Evolutionary conservation across 2,113 vertebrate species (phyloP).

Genomic region (Ahaetulla prasina): DNA sequence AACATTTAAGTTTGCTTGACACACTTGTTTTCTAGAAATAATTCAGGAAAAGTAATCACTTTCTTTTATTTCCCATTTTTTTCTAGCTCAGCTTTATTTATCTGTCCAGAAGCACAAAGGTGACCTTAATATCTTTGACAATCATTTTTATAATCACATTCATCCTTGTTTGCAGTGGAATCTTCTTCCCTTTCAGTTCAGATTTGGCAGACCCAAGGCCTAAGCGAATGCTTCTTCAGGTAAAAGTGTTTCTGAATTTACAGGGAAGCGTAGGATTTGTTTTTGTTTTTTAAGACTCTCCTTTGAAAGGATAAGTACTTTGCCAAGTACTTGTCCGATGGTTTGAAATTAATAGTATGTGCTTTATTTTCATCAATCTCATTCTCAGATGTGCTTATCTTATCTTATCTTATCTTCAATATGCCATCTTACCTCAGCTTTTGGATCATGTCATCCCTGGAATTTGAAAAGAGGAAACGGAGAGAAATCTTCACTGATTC

Average conservation of each 20-base stretch:
- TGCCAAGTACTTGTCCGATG: neutral
- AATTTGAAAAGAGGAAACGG: neutral
- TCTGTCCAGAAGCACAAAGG: slow-evolving; percentile 82
- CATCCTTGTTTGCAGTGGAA: slow-evolving; percentile 82
- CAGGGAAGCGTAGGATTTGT: neutral
- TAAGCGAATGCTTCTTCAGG: slow-evolving; percentile 92
- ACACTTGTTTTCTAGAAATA: slow-evolving; percentile 11
- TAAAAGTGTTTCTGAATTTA: slow-evolving; percentile 38
- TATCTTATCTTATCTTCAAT: neutral
- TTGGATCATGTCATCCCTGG: neutral
- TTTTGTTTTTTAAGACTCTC: neutral
- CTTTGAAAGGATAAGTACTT: neutral
- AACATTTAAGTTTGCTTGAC: neutral
- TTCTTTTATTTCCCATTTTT: slow-evolving; percentile 42
- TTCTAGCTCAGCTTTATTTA: slow-evolving; percentile 91
- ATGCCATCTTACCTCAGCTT: neutral
- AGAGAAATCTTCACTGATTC: neutral
- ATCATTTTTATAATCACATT: slow-evolving; percentile 74
- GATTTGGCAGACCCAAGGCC: slow-evolving; percentile 79
- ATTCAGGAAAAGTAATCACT: neutral
- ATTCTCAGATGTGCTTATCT: neutral
- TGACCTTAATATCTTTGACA: slow-evolving; percentile 75
- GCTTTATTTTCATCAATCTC: neutral
- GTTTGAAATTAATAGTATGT: neutral
- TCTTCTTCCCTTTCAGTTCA: slow-evolving; percentile 89